Evolutionary conservation across 2,888 invertebrate species (phyloP).

Genomic region (Itoplectis maculator): DNA sequence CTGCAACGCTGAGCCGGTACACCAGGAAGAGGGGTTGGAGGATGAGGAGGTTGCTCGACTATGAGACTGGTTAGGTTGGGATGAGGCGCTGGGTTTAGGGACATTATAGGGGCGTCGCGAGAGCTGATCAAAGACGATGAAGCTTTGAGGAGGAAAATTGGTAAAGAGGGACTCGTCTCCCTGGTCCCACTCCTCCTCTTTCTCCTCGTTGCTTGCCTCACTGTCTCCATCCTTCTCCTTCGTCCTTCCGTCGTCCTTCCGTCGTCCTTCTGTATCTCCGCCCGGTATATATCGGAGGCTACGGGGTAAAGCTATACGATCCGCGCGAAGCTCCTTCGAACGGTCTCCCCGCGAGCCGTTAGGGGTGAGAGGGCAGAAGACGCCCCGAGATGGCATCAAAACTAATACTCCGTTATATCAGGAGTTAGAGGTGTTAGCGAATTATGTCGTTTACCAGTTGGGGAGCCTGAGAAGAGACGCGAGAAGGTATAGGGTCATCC

Average conservation of each 20-base stretch:
- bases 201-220: slow-evolving; percentile 14
- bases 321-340: slow-evolving; percentile 44
- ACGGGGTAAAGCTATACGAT: slow-evolving; percentile 57
- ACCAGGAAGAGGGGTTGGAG: no score
- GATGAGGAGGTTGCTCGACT: slow-evolving; percentile 42
- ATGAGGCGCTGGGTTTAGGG: slow-evolving; percentile 62
- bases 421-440: slow-evolving; percentile 81
- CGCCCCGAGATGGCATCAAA: slow-evolving; percentile 77
- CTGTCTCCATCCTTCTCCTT: slow-evolving; percentile 45
- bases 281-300: slow-evolving; percentile 18
- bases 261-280: slow-evolving; percentile 29
- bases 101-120: slow-evolving; percentile 81
- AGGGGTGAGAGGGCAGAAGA: slow-evolving; percentile 53
- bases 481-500: slow-evolving; percentile 30
- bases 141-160: slow-evolving; percentile 83
- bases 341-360: slow-evolving; percentile 65
- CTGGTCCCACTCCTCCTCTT: slow-evolving; percentile 45
- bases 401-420: slow-evolving; percentile 81
- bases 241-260: slow-evolving; percentile 35
- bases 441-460: slow-evolving; percentile 77
- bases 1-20: slow-evolving; percentile 38
- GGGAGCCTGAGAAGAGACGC: neutral
- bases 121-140: slow-evolving; percentile 84
- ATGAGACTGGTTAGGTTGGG: slow-evolving; percentile 48
- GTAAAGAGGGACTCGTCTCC: slow-evolving; percentile 80